Percentiles rank a stretch among this genome's conserved stretches.
These are phyloP conservation scores for Brachypalpus laphriformis DNA, from an alignment of 2,888 invertebrate species.

Conservation along the genomic window DNA sequence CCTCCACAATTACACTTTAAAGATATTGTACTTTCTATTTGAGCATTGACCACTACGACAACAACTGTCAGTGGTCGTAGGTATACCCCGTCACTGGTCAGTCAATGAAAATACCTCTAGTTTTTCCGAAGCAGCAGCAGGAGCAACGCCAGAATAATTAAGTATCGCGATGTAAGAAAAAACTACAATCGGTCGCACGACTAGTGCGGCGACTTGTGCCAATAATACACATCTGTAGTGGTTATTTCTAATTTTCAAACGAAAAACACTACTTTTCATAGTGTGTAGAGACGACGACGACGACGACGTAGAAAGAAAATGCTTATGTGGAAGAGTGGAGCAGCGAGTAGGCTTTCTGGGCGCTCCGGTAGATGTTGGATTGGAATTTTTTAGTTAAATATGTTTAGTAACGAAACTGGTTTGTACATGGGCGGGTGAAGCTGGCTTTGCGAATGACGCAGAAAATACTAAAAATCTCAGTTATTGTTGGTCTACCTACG, in stretches of 20 bases:
- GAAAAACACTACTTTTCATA: constrained; percentile 37
- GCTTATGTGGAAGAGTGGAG: constrained; percentile 51
- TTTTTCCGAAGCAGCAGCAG: constrained; percentile 28
- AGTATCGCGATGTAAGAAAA: constrained; percentile 43
- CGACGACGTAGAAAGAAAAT: constrained; percentile 32
- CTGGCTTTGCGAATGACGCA: constrained; percentile 60
- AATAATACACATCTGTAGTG: constrained; percentile 47
- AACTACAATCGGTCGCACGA: constrained; percentile 32
- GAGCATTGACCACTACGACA: constrained; percentile 38
- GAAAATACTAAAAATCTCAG: constrained; percentile 48
- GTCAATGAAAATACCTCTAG: constrained; percentile 51
- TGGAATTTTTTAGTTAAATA: constrained; percentile 64
- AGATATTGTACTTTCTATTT: constrained; percentile 63
- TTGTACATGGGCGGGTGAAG: constrained; percentile 66
- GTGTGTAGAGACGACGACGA: constrained; percentile 16
- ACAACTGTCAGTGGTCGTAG: constrained; percentile 11
- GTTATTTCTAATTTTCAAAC: constrained; percentile 57
- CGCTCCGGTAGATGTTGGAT: constrained; percentile 57
- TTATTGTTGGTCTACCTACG: constrained; percentile 55
- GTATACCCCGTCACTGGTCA: constrained; percentile 37
- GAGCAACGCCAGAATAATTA: constrained; percentile 40
- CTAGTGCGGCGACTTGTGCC: constrained; percentile 44
- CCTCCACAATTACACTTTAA: constrained; percentile 32
- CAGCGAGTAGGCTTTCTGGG: constrained; percentile 63
- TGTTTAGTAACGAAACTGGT: constrained; percentile 72